phyloP scores from a whole-genome alignment of 2,113 vertebrate species.

The Gyps fulvus region DNA sequence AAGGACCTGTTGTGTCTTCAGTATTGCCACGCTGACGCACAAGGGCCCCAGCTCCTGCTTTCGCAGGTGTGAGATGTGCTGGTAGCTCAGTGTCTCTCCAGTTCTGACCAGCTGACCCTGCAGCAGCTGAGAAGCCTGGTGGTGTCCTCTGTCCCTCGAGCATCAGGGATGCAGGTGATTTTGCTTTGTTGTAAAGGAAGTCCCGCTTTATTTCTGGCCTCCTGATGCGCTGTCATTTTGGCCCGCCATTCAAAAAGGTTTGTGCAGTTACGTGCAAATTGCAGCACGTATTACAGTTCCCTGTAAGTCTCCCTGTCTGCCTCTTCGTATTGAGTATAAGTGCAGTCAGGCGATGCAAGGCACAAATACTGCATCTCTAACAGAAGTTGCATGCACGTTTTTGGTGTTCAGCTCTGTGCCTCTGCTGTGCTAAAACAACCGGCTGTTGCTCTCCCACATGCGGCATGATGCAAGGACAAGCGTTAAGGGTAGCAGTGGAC shows the following conservation, averaged over 20 bases:
- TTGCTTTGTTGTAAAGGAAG: background rate
- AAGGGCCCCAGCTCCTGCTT: background rate
- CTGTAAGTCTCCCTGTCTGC: background rate
- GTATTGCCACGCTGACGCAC: background rate
- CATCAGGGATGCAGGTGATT: fast-evolving
- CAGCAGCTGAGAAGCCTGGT: background rate
- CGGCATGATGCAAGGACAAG: background rate
- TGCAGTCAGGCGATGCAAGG: fast-evolving
- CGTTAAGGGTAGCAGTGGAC: too few relatives aligned
- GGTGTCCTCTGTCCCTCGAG: background rate
- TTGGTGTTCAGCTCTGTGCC: background rate
- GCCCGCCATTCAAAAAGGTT: background rate
- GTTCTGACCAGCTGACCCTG: background rate
- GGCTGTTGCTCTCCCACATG: fast-evolving
- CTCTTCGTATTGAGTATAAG: background rate
- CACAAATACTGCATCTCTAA: background rate
- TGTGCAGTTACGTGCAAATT: background rate
- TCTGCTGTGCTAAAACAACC: background rate
- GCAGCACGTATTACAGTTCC: background rate
- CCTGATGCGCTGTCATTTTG: background rate
- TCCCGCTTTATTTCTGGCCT: background rate
- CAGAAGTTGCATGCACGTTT: fast-evolving
- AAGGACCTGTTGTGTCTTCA: background rate
- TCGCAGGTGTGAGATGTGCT: fast-evolving
- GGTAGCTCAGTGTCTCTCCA: background rate